Evolutionary conservation across 1,140 invertebrate species (phyloP), one percentile per base, ranked within the genome.

Genomic region (Meloidogyne floridensis): DNA sequence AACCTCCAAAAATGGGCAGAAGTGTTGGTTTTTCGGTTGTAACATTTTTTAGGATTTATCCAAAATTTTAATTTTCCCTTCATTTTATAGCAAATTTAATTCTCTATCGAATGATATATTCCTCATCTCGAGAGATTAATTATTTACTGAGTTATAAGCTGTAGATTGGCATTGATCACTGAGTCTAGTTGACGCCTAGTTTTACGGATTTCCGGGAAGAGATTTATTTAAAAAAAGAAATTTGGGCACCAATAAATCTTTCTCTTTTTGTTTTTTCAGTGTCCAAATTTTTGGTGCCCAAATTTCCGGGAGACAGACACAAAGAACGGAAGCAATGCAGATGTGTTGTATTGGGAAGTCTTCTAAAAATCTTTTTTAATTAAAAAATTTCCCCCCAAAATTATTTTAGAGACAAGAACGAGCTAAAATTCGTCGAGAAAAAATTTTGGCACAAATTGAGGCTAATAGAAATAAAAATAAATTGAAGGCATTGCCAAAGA

Each of bases 381-480:
- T n/a, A n/a, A n/a, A n/a, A n/a, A n/a, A n/a, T 65, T 65, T n/a
- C 13, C 13, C 1, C 32, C 32, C 32, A 32, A 5, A 59, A 59
- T n/a, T n/a, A n/a, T 65, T 65, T 65, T 32, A 65, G 59, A 65
- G 59, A 65, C 15, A 65, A 65, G 59, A 65, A 65, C 59, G 59
- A 0, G 59, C 59, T 18, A 65, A 65, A 65, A 65, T n/a, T n/a
- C 59, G 59, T 7, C 59, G 59, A 2, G 59, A 65, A 65, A 18
- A 65, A 65, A 18, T 18, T 18, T 65, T 65, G 59, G 59, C 59
- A 65, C 15, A 65, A 65, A 18, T 65, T 18, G 59, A 65, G n/a
- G 59, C 15, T n/a, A 65, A 7, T 7, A 65, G n/a, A 65, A 65
- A 65, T 65, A 65, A 18, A 65, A 65, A 65, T n/a, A 65, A 65